Conservation (phyloP, 2,797 vertebrate genomes). For the Strix occidentalis region DNA sequence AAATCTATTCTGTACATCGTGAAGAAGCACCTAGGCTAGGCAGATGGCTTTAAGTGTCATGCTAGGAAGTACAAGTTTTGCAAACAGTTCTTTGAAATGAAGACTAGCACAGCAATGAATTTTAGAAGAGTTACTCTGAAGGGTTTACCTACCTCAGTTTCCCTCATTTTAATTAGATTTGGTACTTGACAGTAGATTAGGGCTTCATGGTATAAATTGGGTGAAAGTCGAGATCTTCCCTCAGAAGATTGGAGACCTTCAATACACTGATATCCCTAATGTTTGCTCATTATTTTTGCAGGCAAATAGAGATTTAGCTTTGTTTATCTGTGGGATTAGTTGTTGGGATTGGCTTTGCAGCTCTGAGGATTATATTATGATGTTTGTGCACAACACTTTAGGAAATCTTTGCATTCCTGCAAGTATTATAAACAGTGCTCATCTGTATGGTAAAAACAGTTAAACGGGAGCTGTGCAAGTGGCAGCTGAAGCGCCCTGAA, state of each 20-base stretch:
- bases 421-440: neutral
- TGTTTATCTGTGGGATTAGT: constrained; percentile 65
- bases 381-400: constrained; percentile 26
- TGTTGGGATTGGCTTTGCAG: constrained; percentile 50
- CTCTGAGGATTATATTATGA: constrained; percentile 47
- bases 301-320: constrained; percentile 60
- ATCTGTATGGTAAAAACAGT: neutral
- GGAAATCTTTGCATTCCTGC: constrained; percentile 20
- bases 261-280: constrained; percentile 45
- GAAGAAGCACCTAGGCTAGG: neutral
- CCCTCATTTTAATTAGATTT: neutral
- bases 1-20: neutral
- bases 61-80: neutral
- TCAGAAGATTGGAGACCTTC: neutral
- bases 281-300: constrained; percentile 55
- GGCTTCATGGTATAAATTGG: neutral
- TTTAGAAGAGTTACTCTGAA: neutral
- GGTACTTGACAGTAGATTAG: neutral
- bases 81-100: neutral
- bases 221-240: constrained; percentile 1
- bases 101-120: neutral
- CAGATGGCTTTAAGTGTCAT: neutral
- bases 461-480: neutral
- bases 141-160: neutral
- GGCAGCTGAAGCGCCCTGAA: neutral